Conservation (phyloP, 2,888 invertebrate species). For the Thymelicus sylvestris region DNA sequence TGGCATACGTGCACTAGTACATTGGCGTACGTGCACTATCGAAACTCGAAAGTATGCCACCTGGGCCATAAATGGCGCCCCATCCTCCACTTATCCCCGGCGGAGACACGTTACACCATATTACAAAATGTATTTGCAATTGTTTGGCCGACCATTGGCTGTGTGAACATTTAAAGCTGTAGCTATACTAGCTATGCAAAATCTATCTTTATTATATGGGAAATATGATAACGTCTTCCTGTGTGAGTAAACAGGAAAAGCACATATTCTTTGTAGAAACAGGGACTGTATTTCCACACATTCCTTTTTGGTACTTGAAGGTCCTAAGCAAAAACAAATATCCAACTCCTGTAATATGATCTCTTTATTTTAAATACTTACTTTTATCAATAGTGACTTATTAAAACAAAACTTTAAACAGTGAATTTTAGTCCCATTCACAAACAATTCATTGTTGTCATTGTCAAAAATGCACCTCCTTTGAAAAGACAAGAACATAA, state of each 20-base stretch:
- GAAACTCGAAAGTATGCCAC: slow-evolving; percentile 26
- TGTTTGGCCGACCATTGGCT: slow-evolving; percentile 5
- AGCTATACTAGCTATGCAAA: neutral
- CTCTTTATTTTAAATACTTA: no score
- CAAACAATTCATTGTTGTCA: no score
- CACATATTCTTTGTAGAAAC: neutral
- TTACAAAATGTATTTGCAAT: slow-evolving; percentile 24
- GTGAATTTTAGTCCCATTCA: no score
- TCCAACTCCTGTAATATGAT: no score
- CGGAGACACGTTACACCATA: slow-evolving; percentile 6
- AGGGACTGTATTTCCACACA: no score
- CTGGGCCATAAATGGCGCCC: slow-evolving; percentile 20
- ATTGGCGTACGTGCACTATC: slow-evolving; percentile 13
- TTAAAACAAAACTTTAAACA: no score
- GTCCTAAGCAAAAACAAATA: no score
- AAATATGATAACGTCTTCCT: neutral
- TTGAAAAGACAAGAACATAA: no score
- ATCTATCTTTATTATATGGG: neutral
- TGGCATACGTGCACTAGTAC: neutral
- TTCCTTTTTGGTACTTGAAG: no score
- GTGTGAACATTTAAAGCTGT: neutral
- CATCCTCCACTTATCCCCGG: slow-evolving; percentile 33
- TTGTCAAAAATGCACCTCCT: no score
- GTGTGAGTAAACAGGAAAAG: neutral
- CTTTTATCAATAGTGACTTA: no score